These are phyloP conservation scores for Thunnus maccoyii DNA, from an alignment of 2,113 vertebrate genomes.

Conservation along the genomic window DNA sequence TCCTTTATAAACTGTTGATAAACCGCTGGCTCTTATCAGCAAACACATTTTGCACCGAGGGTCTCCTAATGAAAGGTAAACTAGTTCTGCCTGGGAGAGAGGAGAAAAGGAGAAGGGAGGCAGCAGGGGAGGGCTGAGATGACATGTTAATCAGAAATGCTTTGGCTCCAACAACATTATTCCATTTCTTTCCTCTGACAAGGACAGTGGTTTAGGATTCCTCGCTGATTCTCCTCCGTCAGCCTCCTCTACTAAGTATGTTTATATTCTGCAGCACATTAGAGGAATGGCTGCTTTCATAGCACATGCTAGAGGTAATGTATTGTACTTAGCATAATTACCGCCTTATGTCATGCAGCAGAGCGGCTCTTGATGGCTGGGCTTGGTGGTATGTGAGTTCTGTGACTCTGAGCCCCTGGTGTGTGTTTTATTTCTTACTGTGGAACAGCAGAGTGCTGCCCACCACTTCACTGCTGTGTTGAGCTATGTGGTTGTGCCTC, in stretches of 20 bases:
- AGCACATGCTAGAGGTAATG: slow-evolving; percentile 68
- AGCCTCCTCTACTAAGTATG: slow-evolving; percentile 51
- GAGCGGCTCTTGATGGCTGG: slow-evolving; percentile 53
- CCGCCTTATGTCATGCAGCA: slow-evolving; percentile 66
- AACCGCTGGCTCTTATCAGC: slow-evolving; percentile 77
- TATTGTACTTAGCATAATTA: slow-evolving; percentile 74
- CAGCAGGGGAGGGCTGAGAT: slow-evolving; percentile 35
- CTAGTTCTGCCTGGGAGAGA: slow-evolving; percentile 37
- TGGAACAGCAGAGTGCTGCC: slow-evolving; percentile 34
- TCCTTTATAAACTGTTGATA: slow-evolving; percentile 80
- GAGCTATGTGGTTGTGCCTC: slow-evolving; percentile 50
- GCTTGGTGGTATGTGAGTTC: slow-evolving; percentile 44
- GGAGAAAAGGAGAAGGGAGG: slow-evolving; percentile 16
- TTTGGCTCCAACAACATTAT: slow-evolving; percentile 49
- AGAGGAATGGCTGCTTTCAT: slow-evolving; percentile 70
- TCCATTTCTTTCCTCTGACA: slow-evolving; percentile 55
- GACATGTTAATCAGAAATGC: slow-evolving; percentile 72
- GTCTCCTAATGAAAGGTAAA: slow-evolving; percentile 79
- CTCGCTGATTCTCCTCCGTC: slow-evolving; percentile 46
- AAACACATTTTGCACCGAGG: slow-evolving; percentile 72
- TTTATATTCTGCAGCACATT: slow-evolving; percentile 65
- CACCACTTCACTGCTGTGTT: slow-evolving; percentile 48
- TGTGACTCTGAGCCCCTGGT: slow-evolving; percentile 58
- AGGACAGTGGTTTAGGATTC: slow-evolving; percentile 56
- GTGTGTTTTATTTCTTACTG: slow-evolving; percentile 63